These are phyloP conservation scores for Lasioglossum baleicum DNA, from an alignment of 1,140 invertebrate species.

Conservation along the genomic window DNA sequence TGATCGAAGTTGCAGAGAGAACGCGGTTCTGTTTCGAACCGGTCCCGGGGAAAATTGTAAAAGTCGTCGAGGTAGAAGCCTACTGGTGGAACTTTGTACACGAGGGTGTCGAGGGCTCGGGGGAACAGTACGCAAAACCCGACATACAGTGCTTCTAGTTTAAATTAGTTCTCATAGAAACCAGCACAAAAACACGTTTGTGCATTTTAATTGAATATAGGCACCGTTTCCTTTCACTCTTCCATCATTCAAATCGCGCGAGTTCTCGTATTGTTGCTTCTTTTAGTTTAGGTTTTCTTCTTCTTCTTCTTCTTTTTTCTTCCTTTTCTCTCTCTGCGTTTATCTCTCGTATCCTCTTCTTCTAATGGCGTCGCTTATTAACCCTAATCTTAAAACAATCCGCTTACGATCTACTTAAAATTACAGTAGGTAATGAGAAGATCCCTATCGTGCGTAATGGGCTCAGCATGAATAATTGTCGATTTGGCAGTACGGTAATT, in stretches of 20 bases:
- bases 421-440: constrained; percentile 75
- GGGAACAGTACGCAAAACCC: constrained; percentile 71
- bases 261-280: constrained; percentile 26
- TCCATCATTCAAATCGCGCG: constrained; percentile 51
- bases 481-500: constrained; percentile 80
- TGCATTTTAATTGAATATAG: constrained; percentile 69
- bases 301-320: too few relatives aligned
- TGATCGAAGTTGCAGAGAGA: constrained; percentile 26
- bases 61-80: constrained; percentile 61
- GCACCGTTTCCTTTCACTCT: constrained; percentile 73
- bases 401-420: constrained; percentile 76
- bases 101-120: constrained; percentile 70
- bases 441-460: constrained; percentile 77
- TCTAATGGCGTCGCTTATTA: constrained; percentile 69
- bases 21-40: neutral
- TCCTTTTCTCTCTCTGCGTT: too few relatives aligned
- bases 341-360: constrained; percentile 36
- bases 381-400: constrained; percentile 73
- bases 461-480: constrained; percentile 76
- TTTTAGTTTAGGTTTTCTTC: too few relatives aligned
- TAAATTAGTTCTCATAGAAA: constrained; percentile 68
- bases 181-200: constrained; percentile 54
- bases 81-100: constrained; percentile 74
- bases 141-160: constrained; percentile 74
- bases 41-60: constrained; percentile 26